Percentiles rank a stretch among this genome's conserved stretches.
Evolutionary conservation across 2,888 invertebrate genomes (phyloP).

Genomic region (Stenolophus ochropezus): DNA sequence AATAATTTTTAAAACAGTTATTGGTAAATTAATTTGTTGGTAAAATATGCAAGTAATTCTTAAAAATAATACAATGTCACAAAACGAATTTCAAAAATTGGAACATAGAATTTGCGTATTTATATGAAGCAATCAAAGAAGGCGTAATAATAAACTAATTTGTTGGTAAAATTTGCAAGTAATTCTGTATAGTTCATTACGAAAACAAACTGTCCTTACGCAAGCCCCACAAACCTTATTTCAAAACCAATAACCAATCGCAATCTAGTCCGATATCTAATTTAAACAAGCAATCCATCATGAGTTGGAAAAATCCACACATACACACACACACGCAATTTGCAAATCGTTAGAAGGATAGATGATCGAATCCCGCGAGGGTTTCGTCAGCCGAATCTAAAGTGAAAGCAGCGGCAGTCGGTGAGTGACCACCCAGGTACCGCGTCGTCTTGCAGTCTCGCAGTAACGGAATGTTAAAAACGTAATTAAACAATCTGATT

Average conservation of each 20-base stretch:
- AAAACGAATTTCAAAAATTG: too few relatives aligned
- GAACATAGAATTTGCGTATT: too few relatives aligned
- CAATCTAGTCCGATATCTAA: slow-evolving; percentile 7
- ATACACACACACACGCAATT: slow-evolving; percentile 19
- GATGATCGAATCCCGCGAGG: neutral
- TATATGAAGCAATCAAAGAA: too few relatives aligned
- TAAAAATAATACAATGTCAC: too few relatives aligned
- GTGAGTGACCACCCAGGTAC: slow-evolving; percentile 2
- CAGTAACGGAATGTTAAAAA: slow-evolving; percentile 43
- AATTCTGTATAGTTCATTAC: neutral
- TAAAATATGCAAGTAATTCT: neutral
- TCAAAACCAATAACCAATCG: slow-evolving; percentile 1
- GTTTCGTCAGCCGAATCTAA: slow-evolving; percentile 12
- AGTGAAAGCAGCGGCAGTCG: slow-evolving; percentile 11
- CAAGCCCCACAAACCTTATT: neutral
- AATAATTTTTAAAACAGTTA: too few relatives aligned
- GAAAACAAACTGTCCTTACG: neutral
- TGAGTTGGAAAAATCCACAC: neutral
- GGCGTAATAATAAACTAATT: too few relatives aligned
- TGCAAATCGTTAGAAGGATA: slow-evolving; percentile 1
- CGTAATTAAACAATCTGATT: slow-evolving; percentile 46
- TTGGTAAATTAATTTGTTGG: neutral
- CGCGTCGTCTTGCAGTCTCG: slow-evolving; percentile 24
- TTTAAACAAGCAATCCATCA: slow-evolving; percentile 10
- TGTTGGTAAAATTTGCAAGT: neutral